These are phyloP conservation scores for Zaprionus capensis DNA, from an alignment of 1,140 invertebrate species.

Conservation along the genomic window DNA sequence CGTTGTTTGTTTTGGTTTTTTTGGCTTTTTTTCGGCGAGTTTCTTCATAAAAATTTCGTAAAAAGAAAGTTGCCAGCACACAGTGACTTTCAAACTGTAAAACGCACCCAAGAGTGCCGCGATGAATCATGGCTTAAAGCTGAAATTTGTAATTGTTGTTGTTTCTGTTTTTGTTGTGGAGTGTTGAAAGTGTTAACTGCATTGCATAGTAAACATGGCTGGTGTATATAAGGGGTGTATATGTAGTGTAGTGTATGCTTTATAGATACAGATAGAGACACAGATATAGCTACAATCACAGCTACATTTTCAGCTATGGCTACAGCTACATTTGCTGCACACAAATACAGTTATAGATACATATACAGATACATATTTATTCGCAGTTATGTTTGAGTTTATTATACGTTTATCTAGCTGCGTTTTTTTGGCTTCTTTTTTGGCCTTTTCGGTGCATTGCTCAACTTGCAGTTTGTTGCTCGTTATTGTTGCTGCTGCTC, in stretches of 20 bases:
- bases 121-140: conserved; percentile 56
- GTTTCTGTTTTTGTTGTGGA: conserved; percentile 26
- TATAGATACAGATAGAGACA: conserved; percentile 10
- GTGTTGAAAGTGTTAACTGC: conserved; percentile 79
- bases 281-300: too few species aligned
- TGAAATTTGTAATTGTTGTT: conserved; percentile 26
- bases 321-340: background rate
- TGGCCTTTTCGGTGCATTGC: conserved; percentile 53
- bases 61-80: conserved; percentile 68
- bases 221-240: conserved; percentile 4
- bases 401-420: conserved; percentile 33
- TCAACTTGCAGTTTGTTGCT: conserved; percentile 36
- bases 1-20: conserved; percentile 6
- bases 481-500: background rate
- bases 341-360: too few species aligned
- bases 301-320: background rate
- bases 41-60: conserved; percentile 77
- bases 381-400: conserved; percentile 8
- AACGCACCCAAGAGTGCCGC: conserved; percentile 58
- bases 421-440: conserved; percentile 50
- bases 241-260: background rate
- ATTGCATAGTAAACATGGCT: conserved; percentile 58
- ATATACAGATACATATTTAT: conserved; percentile 12
- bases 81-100: conserved; percentile 73
- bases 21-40: conserved; percentile 44